These are phyloP conservation scores for Steatornis caripensis DNA, from an alignment of 2,113 vertebrate species.

Conservation along the genomic window DNA sequence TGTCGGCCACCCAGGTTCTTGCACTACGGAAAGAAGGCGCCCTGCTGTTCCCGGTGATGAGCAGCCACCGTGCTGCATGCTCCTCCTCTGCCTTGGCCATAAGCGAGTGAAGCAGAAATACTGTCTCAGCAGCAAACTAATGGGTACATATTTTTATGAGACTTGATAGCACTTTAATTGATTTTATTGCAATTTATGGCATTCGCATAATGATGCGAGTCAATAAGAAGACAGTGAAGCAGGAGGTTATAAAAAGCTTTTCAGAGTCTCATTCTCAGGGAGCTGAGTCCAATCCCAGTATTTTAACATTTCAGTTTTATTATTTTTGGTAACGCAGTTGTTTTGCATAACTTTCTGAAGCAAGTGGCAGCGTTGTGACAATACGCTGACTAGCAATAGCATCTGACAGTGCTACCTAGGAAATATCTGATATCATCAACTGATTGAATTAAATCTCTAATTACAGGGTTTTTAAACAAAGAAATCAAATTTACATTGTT, in stretches of 20 bases:
- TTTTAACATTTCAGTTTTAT: neutral
- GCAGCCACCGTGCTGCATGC: neutral
- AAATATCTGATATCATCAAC: neutral
- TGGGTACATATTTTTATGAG: conserved; percentile 46
- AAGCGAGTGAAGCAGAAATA: neutral
- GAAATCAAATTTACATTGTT: neutral
- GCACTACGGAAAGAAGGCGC: accelerated
- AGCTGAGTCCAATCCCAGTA: neutral
- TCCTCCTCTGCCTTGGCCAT: neutral
- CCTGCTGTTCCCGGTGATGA: neutral
- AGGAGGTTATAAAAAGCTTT: conserved; percentile 40
- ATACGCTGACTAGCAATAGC: neutral
- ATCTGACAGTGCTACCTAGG: neutral
- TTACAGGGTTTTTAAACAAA: neutral
- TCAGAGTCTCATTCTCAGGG: neutral
- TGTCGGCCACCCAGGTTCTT: accelerated
- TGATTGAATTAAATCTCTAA: neutral
- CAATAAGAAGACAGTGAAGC: neutral
- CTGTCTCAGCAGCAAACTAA: conserved; percentile 39
- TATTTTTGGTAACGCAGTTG: neutral
- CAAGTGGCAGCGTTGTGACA: neutral
- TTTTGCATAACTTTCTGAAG: neutral
- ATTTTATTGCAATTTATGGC: conserved; percentile 61
- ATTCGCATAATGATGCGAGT: conserved; percentile 53
- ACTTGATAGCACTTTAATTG: conserved; percentile 58